Conservation (phyloP, 2,888 invertebrate species). For the Acronicta leporina region DNA sequence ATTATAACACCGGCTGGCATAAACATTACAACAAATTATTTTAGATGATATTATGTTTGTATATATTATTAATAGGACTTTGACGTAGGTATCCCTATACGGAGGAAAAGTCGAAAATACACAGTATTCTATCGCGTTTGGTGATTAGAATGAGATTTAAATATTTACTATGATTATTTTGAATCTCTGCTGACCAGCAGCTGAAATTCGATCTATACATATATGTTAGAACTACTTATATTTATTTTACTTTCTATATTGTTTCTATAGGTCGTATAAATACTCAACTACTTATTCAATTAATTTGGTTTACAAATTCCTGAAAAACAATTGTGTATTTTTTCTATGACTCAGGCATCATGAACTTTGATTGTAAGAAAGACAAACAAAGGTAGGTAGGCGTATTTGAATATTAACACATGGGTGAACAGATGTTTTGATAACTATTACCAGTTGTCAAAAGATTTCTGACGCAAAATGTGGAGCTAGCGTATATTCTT, state of each 20-base stretch:
- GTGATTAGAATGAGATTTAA: too few relatives aligned
- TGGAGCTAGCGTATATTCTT: not conserved
- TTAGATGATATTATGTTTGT: too few relatives aligned
- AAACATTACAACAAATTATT: too few relatives aligned
- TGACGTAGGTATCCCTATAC: too few relatives aligned
- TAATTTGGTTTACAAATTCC: constrained; percentile 27
- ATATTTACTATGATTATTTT: not conserved
- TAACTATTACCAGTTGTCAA: constrained; percentile 6
- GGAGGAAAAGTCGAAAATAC: not conserved
- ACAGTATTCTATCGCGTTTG: too few relatives aligned
- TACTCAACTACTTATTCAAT: not conserved
- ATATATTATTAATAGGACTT: too few relatives aligned
- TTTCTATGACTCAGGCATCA: constrained; percentile 24
- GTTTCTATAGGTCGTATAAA: not conserved
- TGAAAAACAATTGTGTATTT: constrained; percentile 7
- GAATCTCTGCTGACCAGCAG: not conserved
- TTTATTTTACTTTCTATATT: not conserved
- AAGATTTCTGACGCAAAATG: constrained; percentile 13
- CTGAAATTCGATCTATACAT: too few relatives aligned
- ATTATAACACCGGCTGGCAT: too few relatives aligned
- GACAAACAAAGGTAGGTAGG: constrained; percentile 11
- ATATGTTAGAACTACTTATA: too few relatives aligned
- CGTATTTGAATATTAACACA: constrained; percentile 9
- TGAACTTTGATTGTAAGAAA: constrained; percentile 19
- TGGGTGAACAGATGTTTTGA: constrained; percentile 22